Evolutionary conservation across 2,888 invertebrate genomes (phyloP).

Genomic region (Acanthosoma haemorrhoidale): DNA sequence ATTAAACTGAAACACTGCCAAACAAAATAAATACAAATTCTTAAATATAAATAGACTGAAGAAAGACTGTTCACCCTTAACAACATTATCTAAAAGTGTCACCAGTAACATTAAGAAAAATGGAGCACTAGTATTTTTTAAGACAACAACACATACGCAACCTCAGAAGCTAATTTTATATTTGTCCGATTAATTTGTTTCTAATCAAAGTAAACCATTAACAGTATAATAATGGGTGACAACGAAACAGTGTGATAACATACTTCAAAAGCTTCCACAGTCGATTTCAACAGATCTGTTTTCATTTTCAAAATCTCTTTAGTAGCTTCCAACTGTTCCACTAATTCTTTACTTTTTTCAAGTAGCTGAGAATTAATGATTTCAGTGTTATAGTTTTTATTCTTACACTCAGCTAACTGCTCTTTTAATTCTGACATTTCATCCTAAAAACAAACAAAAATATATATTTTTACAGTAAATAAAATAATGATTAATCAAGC

Average conservation of each 20-base stretch:
- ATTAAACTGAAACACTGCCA: too few species aligned
- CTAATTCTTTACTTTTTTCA: neutral
- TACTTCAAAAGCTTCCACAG: conserved; percentile 14
- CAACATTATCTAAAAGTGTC: too few species aligned
- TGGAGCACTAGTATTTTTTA: too few species aligned
- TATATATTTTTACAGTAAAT: neutral
- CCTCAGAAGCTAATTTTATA: too few species aligned
- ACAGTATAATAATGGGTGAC: neutral
- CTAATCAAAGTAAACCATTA: too few species aligned
- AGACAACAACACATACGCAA: too few species aligned
- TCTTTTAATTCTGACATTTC: conserved; percentile 5
- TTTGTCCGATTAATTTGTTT: too few species aligned
- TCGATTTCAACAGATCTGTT: neutral
- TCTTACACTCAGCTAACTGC: neutral
- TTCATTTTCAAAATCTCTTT: conserved; percentile 14
- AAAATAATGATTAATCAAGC: neutral
- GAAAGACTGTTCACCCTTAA: too few species aligned
- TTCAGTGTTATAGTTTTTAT: neutral
- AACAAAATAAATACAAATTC: too few species aligned
- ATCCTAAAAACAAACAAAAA: neutral
- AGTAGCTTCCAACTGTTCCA: neutral
- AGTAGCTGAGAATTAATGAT: neutral
- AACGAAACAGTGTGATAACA: neutral
- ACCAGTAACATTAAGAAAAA: too few species aligned
- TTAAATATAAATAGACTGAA: too few species aligned